Evolutionary conservation across 2,113 vertebrate species (phyloP).

Genomic region (Cichladusa arquata): DNA sequence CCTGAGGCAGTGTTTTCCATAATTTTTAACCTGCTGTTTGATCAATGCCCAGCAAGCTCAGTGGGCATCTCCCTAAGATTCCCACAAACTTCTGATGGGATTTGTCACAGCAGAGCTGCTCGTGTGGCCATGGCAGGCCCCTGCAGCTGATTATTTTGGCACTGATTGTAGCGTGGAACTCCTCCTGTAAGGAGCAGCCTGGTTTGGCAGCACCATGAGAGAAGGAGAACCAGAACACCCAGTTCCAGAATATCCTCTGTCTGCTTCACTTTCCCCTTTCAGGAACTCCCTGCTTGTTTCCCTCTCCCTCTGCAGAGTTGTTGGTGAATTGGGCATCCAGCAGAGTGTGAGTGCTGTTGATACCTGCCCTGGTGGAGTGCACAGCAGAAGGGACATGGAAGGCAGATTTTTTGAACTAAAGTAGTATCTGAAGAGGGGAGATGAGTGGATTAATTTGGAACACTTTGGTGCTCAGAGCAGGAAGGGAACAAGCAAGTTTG

Average conservation of each 20-base stretch:
- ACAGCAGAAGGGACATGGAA: background rate
- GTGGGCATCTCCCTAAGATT: background rate
- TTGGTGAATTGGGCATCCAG: background rate
- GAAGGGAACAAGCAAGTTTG: background rate
- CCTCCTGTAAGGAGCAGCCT: background rate
- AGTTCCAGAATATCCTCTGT: background rate
- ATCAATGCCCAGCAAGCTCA: background rate
- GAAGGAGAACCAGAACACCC: background rate
- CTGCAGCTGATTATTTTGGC: background rate
- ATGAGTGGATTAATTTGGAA: background rate
- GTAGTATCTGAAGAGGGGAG: background rate
- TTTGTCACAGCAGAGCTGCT: background rate
- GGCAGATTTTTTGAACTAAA: background rate
- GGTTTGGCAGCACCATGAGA: background rate
- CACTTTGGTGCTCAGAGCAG: background rate
- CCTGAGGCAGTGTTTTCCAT: background rate
- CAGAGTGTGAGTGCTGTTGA: fast-evolving
- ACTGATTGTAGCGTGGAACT: background rate
- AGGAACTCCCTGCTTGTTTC: background rate
- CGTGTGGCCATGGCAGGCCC: fast-evolving
- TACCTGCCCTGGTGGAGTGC: background rate
- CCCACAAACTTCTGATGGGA: background rate
- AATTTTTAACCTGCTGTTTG: background rate
- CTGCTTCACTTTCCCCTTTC: background rate
- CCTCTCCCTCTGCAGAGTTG: background rate